These are phyloP conservation scores for Drosophila triauraria DNA, from an alignment of 1,140 invertebrate species.

Conservation along the genomic window DNA sequence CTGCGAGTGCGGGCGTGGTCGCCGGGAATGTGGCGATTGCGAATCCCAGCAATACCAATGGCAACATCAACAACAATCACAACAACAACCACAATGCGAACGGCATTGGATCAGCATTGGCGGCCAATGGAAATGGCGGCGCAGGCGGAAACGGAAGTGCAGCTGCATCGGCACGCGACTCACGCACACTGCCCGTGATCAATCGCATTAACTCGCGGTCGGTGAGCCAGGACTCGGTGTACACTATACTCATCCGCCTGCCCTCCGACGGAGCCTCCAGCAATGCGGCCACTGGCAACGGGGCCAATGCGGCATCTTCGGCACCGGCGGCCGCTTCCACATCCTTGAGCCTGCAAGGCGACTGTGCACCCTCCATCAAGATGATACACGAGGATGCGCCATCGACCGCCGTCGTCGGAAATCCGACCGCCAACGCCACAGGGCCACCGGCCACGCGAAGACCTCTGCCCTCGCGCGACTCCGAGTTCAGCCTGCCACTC, in stretches of 20 bases:
- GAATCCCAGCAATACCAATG: constrained; percentile 15
- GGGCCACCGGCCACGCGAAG: constrained; percentile 63
- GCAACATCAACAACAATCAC: constrained; percentile 42
- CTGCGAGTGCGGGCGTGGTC: constrained; percentile 12
- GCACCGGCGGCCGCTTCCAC: constrained; percentile 59
- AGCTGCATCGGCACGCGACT: constrained; percentile 84
- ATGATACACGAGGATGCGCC: constrained; percentile 93
- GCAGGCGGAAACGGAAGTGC: constrained; percentile 44
- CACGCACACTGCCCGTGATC: constrained; percentile 86
- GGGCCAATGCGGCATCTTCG: constrained; percentile 1
- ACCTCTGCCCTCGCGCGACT: constrained; percentile 76
- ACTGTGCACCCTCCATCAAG: constrained; percentile 90
- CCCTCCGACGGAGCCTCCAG: constrained; percentile 88
- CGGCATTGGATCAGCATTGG: constrained; percentile 15
- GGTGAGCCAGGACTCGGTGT: constrained; percentile 91
- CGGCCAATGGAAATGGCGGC: constrained; percentile 14
- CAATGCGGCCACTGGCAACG: constrained; percentile 81
- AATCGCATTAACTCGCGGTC: constrained; percentile 86
- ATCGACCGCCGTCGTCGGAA: constrained; percentile 38
- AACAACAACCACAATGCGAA: constrained; percentile 32
- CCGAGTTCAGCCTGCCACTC: constrained; percentile 79
- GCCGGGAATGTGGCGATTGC: constrained; percentile 8
- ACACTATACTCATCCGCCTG: constrained; percentile 96
- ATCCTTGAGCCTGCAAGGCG: constrained; percentile 42
- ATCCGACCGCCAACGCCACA: constrained; percentile 4